Conservation (phyloP, 2,797 vertebrate species). For the Girardinus metallicus region DNA sequence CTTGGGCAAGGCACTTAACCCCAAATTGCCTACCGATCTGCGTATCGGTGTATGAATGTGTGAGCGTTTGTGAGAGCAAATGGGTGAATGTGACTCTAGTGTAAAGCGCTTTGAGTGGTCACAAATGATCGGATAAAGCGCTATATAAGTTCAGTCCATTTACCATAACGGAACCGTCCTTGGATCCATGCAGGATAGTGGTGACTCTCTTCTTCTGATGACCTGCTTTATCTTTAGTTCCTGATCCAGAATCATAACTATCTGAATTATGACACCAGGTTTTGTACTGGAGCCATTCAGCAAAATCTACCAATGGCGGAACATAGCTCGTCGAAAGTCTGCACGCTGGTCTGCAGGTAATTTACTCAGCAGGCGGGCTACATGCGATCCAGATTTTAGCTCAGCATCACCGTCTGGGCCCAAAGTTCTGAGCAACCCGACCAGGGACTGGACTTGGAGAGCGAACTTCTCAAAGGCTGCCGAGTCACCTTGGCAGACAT, state of each 20-base stretch:
- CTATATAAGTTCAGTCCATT: too few species aligned
- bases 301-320: not conserved
- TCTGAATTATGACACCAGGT: slow-evolving; percentile 1
- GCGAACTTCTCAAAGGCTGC: not conserved
- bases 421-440: not conserved
- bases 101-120: too few species aligned
- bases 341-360: not conserved
- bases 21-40: too few species aligned
- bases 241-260: not conserved
- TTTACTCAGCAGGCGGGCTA: not conserved
- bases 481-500: not conserved
- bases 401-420: not conserved
- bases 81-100: too few species aligned
- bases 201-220: not conserved
- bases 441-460: not conserved
- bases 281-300: slow-evolving; percentile 3
- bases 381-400: not conserved
- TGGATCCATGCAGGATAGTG: not conserved
- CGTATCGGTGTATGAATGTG: too few species aligned
- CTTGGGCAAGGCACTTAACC: too few species aligned
- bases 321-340: not conserved
- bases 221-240: not conserved
- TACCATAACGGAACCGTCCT: not conserved
- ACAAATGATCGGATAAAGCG: too few species aligned
- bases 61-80: too few species aligned